Evolutionary conservation across 2,888 invertebrate species (phyloP).

Genomic region (Callinectes sapidus): DNA sequence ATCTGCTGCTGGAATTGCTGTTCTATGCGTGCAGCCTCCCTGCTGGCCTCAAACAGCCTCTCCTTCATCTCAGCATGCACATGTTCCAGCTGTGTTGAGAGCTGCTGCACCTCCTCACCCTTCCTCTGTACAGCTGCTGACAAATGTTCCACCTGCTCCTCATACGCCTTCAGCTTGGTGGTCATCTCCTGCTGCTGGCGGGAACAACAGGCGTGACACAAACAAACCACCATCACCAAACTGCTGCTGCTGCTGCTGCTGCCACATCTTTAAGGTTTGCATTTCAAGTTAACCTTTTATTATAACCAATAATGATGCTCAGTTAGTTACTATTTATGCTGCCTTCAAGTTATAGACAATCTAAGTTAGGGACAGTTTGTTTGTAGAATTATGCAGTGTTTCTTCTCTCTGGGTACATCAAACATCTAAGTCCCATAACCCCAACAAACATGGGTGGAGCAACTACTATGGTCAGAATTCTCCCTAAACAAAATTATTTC

Average conservation of each 20-base stretch:
- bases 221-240: not conserved
- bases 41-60: conserved; percentile 26
- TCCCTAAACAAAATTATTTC: too few species aligned
- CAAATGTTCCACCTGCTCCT: conserved; percentile 1
- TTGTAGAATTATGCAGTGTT: too few species aligned
- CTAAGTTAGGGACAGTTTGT: too few species aligned
- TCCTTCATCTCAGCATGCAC: conserved; percentile 39
- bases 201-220: not conserved
- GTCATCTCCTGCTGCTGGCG: conserved; percentile 4
- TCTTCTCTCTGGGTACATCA: too few species aligned
- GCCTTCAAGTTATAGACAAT: too few species aligned
- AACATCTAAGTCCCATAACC: too few species aligned
- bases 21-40: conserved; percentile 34
- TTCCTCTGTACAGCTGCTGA: conserved; percentile 18
- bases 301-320: not conserved
- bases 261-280: not conserved
- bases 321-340: too few species aligned
- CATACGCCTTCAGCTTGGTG: not conserved
- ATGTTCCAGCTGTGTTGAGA: conserved; percentile 30
- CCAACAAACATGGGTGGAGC: too few species aligned
- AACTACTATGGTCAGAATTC: too few species aligned
- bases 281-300: not conserved
- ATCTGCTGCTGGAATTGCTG: conserved; percentile 55
- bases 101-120: conserved; percentile 40
- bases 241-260: not conserved